phyloP scores from a whole-genome alignment of 2,113 vertebrate species.

The Cheirogaleus medius region DNA sequence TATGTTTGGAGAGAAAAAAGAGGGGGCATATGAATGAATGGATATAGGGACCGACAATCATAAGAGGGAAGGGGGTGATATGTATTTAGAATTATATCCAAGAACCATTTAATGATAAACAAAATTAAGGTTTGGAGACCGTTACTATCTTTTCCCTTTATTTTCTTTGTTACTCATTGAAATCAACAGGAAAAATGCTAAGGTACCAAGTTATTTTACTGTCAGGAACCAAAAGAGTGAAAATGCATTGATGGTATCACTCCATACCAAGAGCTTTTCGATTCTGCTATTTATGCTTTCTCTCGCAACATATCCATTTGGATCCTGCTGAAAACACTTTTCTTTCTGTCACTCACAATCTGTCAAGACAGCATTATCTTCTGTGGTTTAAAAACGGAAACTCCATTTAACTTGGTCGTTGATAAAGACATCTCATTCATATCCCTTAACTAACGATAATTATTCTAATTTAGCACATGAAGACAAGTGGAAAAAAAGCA shows the following conservation, averaged over 20 bases:
- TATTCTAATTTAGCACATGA: slow-evolving; percentile 63
- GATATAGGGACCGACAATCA: not conserved
- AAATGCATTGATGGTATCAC: slow-evolving; percentile 5
- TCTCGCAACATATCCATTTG: slow-evolving; percentile 53
- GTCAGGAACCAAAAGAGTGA: slow-evolving; percentile 26
- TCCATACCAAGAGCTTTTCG: not conserved
- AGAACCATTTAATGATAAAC: not conserved
- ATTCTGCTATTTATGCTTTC: slow-evolving; percentile 19
- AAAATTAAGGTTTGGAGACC: not conserved
- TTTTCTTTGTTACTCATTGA: not conserved
- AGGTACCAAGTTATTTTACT: not conserved
- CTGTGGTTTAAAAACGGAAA: slow-evolving; percentile 65
- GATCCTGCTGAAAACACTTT: slow-evolving; percentile 51
- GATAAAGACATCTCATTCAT: slow-evolving; percentile 65
- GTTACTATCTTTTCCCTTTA: not conserved
- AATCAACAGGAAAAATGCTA: not conserved
- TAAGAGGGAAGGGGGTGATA: not conserved
- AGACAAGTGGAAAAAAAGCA: not conserved
- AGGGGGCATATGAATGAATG: not conserved
- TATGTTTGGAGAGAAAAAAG: not conserved
- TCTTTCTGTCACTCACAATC: slow-evolving; percentile 66
- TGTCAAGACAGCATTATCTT: slow-evolving; percentile 64
- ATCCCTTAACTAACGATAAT: slow-evolving; percentile 65
- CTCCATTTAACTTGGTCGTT: slow-evolving; percentile 61
- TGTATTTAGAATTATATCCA: not conserved